Evolutionary conservation across 2,888 invertebrate genomes (phyloP).

Genomic region (Caenorhabditis imperialis): DNA sequence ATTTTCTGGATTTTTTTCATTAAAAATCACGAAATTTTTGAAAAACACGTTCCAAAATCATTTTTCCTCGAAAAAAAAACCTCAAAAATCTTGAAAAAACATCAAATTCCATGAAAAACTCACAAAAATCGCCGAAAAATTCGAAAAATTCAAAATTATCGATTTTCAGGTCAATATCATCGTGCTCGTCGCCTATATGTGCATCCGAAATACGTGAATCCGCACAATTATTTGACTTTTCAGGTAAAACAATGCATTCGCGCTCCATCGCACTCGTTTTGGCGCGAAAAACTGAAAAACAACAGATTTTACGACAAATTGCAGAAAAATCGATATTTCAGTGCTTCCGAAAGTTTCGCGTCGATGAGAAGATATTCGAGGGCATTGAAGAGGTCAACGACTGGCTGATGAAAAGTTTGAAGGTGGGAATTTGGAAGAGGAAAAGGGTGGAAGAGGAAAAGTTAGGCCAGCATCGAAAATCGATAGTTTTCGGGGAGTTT

Average conservation of each 20-base stretch:
- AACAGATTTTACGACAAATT: not conserved
- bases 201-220: conserved; percentile 30
- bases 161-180: conserved; percentile 13
- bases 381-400: conserved; percentile 13
- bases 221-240: conserved; percentile 20
- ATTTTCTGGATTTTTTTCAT: not conserved
- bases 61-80: too few relatives aligned
- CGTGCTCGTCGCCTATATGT: conserved; percentile 23
- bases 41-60: too few relatives aligned
- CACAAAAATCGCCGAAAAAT: too few relatives aligned
- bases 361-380: conserved; percentile 47
- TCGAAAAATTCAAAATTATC: not conserved
- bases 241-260: conserved; percentile 1
- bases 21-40: too few relatives aligned
- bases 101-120: too few relatives aligned
- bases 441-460: too few relatives aligned
- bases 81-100: too few relatives aligned
- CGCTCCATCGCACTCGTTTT: not conserved
- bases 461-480: too few relatives aligned
- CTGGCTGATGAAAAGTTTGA: conserved; percentile 10
- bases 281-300: not conserved
- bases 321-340: not conserved
- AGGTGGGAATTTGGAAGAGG: not conserved
- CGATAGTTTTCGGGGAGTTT: too few relatives aligned
- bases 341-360: conserved; percentile 30